Evolutionary conservation across 2,797 vertebrate species (phyloP).

Genomic region (Falco peregrinus): DNA sequence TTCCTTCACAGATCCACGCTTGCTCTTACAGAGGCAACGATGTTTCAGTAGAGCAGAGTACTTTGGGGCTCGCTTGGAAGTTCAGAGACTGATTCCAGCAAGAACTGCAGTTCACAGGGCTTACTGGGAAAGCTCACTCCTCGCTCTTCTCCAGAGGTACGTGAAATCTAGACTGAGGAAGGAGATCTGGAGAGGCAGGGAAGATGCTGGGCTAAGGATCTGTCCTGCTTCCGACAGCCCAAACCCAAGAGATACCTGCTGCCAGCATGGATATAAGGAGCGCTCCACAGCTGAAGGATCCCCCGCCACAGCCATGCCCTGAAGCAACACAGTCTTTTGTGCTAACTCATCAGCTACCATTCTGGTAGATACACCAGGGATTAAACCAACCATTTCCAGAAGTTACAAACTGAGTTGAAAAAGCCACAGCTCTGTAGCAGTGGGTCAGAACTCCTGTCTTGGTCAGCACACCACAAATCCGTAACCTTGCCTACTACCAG

Average conservation of each 20-base stretch:
- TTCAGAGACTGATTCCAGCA: not conserved
- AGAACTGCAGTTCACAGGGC: not conserved
- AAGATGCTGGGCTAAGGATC: not conserved
- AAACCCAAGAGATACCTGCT: not conserved
- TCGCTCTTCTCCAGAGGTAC: not conserved
- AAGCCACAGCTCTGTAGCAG: not conserved
- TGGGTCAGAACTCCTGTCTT: not conserved
- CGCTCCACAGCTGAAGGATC: not conserved
- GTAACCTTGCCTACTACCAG: not conserved
- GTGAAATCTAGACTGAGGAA: not conserved
- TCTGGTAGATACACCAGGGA: not conserved
- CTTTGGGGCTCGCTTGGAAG: not conserved
- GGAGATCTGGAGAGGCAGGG: not conserved
- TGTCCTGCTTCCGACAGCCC: not conserved
- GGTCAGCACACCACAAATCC: not conserved
- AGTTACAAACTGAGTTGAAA: not conserved
- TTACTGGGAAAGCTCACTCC: not conserved
- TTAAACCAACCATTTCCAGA: not conserved
- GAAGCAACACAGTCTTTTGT: not conserved
- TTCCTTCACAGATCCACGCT: not conserved
- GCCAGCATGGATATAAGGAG: not conserved
- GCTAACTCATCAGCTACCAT: not conserved
- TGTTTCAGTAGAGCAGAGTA: not conserved
- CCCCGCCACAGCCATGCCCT: rapidly evolving
- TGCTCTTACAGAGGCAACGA: not conserved